These are phyloP conservation scores for Panorpa germanica DNA, from an alignment of 2,888 invertebrate genomes.

Conservation along the genomic window DNA sequence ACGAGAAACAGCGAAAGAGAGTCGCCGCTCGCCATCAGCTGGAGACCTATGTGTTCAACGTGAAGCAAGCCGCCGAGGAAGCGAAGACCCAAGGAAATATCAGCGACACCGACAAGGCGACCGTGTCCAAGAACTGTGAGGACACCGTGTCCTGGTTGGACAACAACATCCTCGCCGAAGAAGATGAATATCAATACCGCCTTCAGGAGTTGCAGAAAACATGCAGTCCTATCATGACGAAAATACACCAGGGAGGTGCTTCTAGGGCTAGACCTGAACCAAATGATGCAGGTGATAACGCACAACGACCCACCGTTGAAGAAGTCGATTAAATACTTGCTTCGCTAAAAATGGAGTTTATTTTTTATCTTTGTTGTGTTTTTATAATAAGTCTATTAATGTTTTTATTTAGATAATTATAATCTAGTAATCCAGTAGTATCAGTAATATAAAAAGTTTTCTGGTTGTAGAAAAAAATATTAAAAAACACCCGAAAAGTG, in stretches of 20 bases:
- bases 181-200: constrained; percentile 37
- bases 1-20: constrained; percentile 41
- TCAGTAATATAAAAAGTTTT: no score
- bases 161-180: constrained; percentile 41
- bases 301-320: constrained; percentile 31
- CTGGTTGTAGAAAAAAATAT: no score
- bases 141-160: constrained; percentile 47
- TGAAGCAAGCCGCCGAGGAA: constrained; percentile 49
- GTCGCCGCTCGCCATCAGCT: constrained; percentile 46
- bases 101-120: constrained; percentile 36
- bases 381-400: no score
- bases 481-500: no score
- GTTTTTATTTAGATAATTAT: no score
- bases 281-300: constrained; percentile 35
- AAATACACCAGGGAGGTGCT: constrained; percentile 42
- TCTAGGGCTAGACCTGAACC: constrained; percentile 41
- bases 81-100: constrained; percentile 36
- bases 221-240: constrained; percentile 31
- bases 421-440: no score
- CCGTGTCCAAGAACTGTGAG: constrained; percentile 30
- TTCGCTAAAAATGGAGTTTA: no score
- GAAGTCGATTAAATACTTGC: constrained; percentile 27
- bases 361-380: no score
- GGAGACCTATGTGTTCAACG: constrained; percentile 46
- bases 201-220: constrained; percentile 20